Conservation (phyloP, 2,113 vertebrate species). For the Sula dactylatra region DNA sequence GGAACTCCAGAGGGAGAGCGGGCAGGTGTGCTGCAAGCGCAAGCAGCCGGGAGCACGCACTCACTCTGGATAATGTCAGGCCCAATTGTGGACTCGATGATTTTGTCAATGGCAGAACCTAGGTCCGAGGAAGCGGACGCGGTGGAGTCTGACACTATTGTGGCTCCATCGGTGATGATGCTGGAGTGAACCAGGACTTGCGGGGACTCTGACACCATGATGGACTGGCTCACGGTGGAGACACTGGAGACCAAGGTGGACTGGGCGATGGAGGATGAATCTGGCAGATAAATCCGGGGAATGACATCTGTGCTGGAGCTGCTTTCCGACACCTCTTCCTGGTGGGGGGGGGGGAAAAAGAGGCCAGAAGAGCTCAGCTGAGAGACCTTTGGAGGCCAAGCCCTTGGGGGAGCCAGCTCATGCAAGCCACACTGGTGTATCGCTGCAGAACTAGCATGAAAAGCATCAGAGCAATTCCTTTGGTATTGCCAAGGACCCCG, state of each 20-base stretch:
- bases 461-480: too few relatives aligned
- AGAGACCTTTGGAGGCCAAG: neutral
- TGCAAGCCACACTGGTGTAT: rapidly evolving
- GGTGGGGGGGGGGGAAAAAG: neutral
- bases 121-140: conserved; percentile 90
- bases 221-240: conserved; percentile 84
- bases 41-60: neutral
- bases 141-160: conserved; percentile 87
- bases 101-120: conserved; percentile 93
- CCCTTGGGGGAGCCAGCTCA: rapidly evolving
- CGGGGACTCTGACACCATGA: conserved; percentile 84
- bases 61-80: conserved; percentile 92
- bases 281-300: conserved; percentile 87
- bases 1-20: neutral
- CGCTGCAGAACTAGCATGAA: neutral
- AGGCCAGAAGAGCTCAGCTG: neutral
- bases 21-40: rapidly evolving
- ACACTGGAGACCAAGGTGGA: conserved; percentile 86
- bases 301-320: conserved; percentile 86
- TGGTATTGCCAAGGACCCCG: rapidly evolving
- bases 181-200: conserved; percentile 91
- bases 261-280: conserved; percentile 89
- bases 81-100: conserved; percentile 94
- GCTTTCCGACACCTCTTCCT: conserved; percentile 91
- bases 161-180: conserved; percentile 80